Conservation (phyloP, 2,113 vertebrate species). For the Malurus cyaneus region DNA sequence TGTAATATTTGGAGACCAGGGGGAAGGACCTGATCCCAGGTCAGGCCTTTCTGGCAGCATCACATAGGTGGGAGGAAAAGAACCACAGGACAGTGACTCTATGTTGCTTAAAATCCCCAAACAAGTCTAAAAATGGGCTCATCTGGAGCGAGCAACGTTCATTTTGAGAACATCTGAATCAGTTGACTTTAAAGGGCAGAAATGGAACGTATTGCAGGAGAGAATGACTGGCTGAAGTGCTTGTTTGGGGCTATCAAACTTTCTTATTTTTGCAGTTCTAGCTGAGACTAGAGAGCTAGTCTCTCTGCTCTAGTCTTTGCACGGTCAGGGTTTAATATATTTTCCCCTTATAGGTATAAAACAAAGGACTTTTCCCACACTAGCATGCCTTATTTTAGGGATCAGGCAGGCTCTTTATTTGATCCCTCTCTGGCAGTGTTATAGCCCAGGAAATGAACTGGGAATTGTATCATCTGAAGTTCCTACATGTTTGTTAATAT, state of each 20-base stretch:
- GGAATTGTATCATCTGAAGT: slow-evolving; percentile 63
- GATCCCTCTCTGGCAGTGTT: slow-evolving; percentile 38
- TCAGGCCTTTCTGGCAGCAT: background rate
- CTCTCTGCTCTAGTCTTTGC: background rate
- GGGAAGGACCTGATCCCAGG: background rate
- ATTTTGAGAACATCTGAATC: background rate
- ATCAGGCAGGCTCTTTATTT: slow-evolving; percentile 32
- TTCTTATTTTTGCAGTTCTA: slow-evolving; percentile 5
- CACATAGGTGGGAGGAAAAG: background rate
- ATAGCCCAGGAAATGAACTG: slow-evolving; percentile 45
- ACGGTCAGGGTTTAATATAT: background rate
- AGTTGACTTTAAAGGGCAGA: slow-evolving; percentile 8
- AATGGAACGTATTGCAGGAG: background rate
- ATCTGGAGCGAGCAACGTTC: background rate
- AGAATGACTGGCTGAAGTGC: slow-evolving; percentile 4
- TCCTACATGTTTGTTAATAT: slow-evolving; percentile 66
- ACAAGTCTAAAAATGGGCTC: background rate
- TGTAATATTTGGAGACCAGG: background rate
- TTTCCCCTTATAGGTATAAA: slow-evolving; percentile 21
- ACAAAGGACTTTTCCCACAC: slow-evolving; percentile 32
- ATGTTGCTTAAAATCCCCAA: background rate
- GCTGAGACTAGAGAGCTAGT: no score
- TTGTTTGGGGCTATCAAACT: slow-evolving; percentile 7
- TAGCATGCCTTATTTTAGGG: slow-evolving; percentile 21
- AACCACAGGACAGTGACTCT: background rate